Percentiles rank a stretch among this genome's conserved stretches.
These are phyloP conservation scores for Caenorhabditis latens DNA, from an alignment of 1,140 invertebrate species.

Conservation along the genomic window DNA sequence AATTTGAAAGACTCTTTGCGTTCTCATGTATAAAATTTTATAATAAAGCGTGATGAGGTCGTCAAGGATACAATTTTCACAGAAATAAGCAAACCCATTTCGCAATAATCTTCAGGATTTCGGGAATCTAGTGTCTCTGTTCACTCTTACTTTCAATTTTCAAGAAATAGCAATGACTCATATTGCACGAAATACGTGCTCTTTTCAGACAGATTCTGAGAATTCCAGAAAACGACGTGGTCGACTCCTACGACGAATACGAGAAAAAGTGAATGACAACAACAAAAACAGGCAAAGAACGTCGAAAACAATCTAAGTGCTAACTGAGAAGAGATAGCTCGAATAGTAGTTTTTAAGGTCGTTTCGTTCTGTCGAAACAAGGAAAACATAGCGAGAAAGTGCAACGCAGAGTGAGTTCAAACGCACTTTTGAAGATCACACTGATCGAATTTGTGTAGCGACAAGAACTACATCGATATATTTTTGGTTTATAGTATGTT, in stretches of 20 bases:
- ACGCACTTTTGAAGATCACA: neutral
- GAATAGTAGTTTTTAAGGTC: neutral
- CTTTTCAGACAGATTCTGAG: conserved; percentile 1
- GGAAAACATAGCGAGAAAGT: neutral
- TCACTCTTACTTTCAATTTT: neutral
- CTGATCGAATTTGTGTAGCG: neutral
- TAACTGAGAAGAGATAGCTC: neutral
- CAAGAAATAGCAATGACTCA: neutral
- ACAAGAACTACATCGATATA: neutral
- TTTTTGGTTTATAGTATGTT: conserved; percentile 21
- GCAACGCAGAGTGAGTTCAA: conserved; percentile 11
- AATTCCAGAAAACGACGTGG: neutral
- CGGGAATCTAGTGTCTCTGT: neutral
- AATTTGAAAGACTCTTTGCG: too few species aligned
- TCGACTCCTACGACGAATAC: neutral
- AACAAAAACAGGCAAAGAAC: conserved; percentile 36
- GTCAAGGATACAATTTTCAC: neutral
- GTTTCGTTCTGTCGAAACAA: neutral
- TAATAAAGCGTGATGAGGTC: neutral
- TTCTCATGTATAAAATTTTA: too few species aligned
- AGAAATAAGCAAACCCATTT: neutral
- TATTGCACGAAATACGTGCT: neutral
- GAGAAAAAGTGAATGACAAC: conserved; percentile 11
- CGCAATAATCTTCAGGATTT: neutral
- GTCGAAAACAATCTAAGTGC: conserved; percentile 3